These are phyloP conservation scores for Drosophila trichaetosa DNA, from an alignment of 2,888 invertebrate genomes.

Conservation along the genomic window DNA sequence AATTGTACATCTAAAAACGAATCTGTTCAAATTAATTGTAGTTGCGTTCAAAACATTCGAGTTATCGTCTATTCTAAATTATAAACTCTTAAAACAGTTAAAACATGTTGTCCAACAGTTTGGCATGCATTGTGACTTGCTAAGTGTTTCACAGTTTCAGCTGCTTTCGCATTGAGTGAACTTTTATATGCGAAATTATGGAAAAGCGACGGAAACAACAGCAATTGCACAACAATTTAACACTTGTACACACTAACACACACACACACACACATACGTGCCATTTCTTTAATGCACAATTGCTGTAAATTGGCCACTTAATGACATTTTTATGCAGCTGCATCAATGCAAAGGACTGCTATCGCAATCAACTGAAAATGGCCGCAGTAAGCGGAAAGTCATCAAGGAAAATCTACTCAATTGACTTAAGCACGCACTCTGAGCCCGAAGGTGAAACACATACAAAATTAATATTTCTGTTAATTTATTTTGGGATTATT, in stretches of 20 bases:
- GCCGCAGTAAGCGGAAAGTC: conserved; percentile 23
- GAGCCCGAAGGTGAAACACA: not conserved
- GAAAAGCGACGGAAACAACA: conserved; percentile 12
- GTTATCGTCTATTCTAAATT: conserved; percentile 40
- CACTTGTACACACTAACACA: not conserved
- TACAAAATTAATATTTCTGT: not conserved
- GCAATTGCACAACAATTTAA: conserved; percentile 17
- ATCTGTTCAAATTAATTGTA: conserved; percentile 21
- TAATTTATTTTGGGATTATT: not conserved
- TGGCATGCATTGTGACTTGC: conserved; percentile 4
- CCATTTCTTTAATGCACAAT: conserved; percentile 39
- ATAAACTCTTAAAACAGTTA: conserved; percentile 19
- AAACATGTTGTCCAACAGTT: conserved; percentile 1
- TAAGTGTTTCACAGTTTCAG: conserved; percentile 12
- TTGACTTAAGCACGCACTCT: not conserved
- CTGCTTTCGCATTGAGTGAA: not conserved
- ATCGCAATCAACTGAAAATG: conserved; percentile 39
- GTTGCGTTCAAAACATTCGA: conserved; percentile 36
- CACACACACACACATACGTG: conserved; percentile 5
- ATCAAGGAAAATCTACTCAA: not conserved
- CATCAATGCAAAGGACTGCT: conserved; percentile 2
- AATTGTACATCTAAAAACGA: not conserved
- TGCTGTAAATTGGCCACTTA: conserved; percentile 38
- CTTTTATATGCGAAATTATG: conserved; percentile 8
- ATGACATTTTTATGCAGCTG: conserved; percentile 6